These are phyloP conservation scores for Clangula hyemalis DNA, from an alignment of 2,797 vertebrate species.

Conservation along the genomic window DNA sequence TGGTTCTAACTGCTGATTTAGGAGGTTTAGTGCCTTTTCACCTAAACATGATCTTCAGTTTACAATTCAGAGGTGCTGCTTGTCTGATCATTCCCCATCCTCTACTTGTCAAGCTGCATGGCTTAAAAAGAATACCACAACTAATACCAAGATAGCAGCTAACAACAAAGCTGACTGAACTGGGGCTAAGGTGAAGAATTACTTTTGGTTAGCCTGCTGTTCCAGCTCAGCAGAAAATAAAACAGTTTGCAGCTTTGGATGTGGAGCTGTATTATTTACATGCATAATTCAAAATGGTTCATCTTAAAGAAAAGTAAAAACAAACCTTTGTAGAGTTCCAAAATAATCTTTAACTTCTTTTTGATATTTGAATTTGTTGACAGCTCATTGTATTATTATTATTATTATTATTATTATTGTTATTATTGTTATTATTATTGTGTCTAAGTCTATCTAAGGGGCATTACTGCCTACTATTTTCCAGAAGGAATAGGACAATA, in stretches of 20 bases:
- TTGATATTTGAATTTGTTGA: background rate
- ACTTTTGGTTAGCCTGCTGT: background rate
- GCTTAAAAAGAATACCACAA: background rate
- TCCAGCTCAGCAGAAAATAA: constrained; percentile 15
- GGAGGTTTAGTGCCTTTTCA: background rate
- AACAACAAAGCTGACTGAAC: background rate
- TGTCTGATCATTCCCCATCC: background rate
- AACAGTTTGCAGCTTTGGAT: background rate
- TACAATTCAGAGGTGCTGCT: background rate
- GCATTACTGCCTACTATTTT: background rate
- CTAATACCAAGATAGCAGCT: background rate
- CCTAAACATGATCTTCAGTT: background rate
- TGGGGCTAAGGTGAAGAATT: background rate
- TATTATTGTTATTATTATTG: background rate
- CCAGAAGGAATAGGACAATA: background rate
- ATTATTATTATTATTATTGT: background rate
- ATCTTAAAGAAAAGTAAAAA: background rate
- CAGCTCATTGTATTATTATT: background rate
- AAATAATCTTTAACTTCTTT: background rate
- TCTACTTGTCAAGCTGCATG: background rate
- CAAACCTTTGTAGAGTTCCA: background rate
- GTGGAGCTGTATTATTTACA: background rate
- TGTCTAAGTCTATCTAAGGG: background rate
- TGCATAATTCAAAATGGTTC: background rate
- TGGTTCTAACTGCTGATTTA: background rate